These are phyloP conservation scores for Spea multiplicata DNA, from an alignment of 2,113 vertebrate genomes.

Conservation along the genomic window DNA sequence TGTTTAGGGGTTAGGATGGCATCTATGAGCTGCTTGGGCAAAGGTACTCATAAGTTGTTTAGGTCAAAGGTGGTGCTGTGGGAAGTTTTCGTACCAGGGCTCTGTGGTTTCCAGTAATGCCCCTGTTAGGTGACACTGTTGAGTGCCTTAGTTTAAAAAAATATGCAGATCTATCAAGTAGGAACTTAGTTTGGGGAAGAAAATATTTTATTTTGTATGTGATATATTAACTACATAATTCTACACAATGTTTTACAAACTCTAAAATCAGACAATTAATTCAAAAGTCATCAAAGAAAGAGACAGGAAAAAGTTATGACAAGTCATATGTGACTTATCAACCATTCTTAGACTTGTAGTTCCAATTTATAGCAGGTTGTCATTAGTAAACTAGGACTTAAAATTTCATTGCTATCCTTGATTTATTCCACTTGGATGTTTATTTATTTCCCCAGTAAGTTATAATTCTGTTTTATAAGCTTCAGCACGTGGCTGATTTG, in stretches of 20 bases:
- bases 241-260: not conserved
- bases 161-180: no score
- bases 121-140: no score
- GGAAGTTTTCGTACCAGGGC: no score
- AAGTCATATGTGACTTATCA: slow-evolving; percentile 24
- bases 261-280: slow-evolving; percentile 15
- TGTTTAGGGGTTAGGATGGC: no score
- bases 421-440: slow-evolving; percentile 26
- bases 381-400: slow-evolving; percentile 11
- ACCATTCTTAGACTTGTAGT: slow-evolving; percentile 1
- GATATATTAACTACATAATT: slow-evolving; percentile 5
- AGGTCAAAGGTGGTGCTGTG: no score
- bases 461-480: slow-evolving; percentile 35
- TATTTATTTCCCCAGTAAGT: slow-evolving; percentile 20
- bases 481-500: slow-evolving; percentile 33
- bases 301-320: slow-evolving; percentile 19
- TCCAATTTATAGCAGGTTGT: slow-evolving; percentile 29
- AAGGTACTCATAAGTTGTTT: no score
- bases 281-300: slow-evolving; percentile 19
- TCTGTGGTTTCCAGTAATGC: no score
- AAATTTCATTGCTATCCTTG: slow-evolving; percentile 22
- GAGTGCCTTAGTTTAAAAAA: no score
- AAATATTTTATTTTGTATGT: not conserved
- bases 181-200: not conserved
- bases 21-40: no score